Conservation (phyloP, 1,140 invertebrate genomes). For the Sogatella furcifera region DNA sequence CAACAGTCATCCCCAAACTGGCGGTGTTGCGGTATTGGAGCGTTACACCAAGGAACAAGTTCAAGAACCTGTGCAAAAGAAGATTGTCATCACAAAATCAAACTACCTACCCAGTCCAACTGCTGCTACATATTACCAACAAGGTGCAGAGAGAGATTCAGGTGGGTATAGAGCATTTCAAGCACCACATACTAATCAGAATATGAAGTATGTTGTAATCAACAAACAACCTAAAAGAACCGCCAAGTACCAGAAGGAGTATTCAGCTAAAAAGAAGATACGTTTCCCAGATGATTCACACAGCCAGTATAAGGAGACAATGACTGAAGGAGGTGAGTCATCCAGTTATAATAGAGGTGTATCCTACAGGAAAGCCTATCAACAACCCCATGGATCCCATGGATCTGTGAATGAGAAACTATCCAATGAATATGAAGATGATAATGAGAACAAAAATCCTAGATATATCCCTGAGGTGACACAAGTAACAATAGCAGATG, state of each 20-base stretch:
- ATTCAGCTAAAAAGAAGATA: conserved; percentile 3
- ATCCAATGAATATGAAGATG: background rate
- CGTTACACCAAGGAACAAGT: too few relatives aligned
- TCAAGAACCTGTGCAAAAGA: too few relatives aligned
- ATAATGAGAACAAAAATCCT: background rate
- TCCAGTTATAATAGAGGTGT: conserved; percentile 5
- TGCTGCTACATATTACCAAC: too few relatives aligned
- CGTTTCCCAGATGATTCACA: conserved; percentile 7
- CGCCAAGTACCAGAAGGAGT: background rate
- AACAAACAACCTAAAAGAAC: too few relatives aligned
- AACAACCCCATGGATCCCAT: background rate
- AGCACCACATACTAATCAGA: too few relatives aligned
- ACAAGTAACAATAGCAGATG: background rate
- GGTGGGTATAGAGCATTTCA: too few relatives aligned
- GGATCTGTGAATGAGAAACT: background rate
- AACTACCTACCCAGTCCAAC: too few relatives aligned
- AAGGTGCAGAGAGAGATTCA: too few relatives aligned
- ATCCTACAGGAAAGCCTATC: background rate
- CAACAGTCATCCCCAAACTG: too few relatives aligned
- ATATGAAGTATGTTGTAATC: too few relatives aligned
- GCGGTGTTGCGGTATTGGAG: too few relatives aligned
- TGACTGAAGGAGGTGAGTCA: background rate
- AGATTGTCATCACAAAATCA: too few relatives aligned
- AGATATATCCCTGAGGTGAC: background rate
- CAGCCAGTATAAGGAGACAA: conserved; percentile 1